Conservation (phyloP, 2,797 vertebrate genomes). For the Hozukius guyotensis region DNA sequence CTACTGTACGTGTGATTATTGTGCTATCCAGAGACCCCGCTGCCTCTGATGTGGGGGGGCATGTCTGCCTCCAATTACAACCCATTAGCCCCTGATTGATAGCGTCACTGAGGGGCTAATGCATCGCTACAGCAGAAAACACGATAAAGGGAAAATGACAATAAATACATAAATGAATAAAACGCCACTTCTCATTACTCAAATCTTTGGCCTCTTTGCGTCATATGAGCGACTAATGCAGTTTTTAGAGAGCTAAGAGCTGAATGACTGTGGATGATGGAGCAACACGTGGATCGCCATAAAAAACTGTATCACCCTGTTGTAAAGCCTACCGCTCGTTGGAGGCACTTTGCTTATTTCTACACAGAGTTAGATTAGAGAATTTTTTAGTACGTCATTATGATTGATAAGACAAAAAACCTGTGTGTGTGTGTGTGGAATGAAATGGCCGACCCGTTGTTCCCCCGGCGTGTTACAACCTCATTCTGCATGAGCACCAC, state of each 20-base stretch:
- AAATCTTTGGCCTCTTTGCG: slow-evolving; percentile 19
- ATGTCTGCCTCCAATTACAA: slow-evolving; percentile 72
- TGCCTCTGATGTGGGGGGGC: slow-evolving; percentile 57
- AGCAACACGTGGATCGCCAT: background rate
- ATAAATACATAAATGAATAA: slow-evolving; percentile 75
- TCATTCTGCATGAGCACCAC: background rate
- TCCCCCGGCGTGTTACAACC: background rate
- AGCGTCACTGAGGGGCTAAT: slow-evolving; percentile 73
- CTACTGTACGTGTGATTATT: slow-evolving; percentile 54
- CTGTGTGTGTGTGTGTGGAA: background rate
- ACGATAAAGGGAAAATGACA: slow-evolving; percentile 68
- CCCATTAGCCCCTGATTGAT: slow-evolving; percentile 78
- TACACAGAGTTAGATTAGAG: slow-evolving; percentile 20
- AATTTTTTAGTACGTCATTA: background rate
- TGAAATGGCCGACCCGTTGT: background rate
- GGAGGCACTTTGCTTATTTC: slow-evolving; percentile 42
- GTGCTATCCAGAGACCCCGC: slow-evolving; percentile 44
- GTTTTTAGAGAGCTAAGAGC: slow-evolving; percentile 13
- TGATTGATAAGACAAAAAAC: slow-evolving; percentile 28
- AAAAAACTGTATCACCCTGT: background rate
- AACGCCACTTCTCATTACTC: slow-evolving; percentile 66
- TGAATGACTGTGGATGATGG: slow-evolving; percentile 9
- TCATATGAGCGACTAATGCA: slow-evolving; percentile 28
- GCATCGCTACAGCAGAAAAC: slow-evolving; percentile 66
- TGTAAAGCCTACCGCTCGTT: background rate